phyloP scores from a whole-genome alignment of 2,113 vertebrate species.

The western clawed frog (Xenopus tropicalis) region DNA sequence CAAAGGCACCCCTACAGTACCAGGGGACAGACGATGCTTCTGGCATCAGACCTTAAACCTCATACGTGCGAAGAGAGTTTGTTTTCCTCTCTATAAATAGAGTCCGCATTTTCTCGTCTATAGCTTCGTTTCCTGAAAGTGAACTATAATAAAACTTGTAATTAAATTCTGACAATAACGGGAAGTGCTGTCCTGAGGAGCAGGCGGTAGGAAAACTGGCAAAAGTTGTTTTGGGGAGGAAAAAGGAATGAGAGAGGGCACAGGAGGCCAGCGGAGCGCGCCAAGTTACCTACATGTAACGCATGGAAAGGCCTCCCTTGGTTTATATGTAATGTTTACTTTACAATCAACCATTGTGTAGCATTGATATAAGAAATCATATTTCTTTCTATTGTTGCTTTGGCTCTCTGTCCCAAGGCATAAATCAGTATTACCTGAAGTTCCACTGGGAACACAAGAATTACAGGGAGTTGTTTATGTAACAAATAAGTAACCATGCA shows the following conservation, averaged over 20 bases:
- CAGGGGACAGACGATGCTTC: no score
- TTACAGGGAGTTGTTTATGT: neutral
- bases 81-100: conserved; percentile 34
- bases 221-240: conserved; percentile 3
- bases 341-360: no score
- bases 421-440: no score
- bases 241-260: conserved; percentile 12
- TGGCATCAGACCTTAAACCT: no score
- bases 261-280: neutral
- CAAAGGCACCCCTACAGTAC: no score
- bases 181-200: conserved; percentile 31
- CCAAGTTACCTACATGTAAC: no score
- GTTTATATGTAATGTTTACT: no score
- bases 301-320: no score
- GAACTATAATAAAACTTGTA: conserved; percentile 35
- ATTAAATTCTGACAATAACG: conserved; percentile 39
- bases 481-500: conserved; percentile 1
- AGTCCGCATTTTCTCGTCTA: conserved; percentile 5
- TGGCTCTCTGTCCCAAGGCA: no score
- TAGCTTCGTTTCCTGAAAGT: conserved; percentile 32
- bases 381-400: no score
- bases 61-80: conserved; percentile 1
- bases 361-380: no score
- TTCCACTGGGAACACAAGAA: no score
- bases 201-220: conserved; percentile 19